Evolutionary conservation across 2,888 invertebrate species (phyloP).

Genomic region (Ptychoptera albimana): DNA sequence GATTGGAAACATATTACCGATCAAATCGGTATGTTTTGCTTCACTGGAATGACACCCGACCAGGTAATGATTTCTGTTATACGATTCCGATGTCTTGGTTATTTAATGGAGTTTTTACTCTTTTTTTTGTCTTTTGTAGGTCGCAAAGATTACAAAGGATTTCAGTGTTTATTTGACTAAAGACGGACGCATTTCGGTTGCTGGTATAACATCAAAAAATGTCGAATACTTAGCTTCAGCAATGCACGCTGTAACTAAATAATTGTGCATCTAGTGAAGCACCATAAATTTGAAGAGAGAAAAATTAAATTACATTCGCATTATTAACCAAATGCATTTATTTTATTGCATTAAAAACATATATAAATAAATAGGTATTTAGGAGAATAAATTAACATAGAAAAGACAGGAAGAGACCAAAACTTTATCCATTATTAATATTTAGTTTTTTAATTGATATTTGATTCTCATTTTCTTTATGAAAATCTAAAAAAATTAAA

Average conservation of each 20-base stretch:
- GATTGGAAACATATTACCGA: constrained; percentile 93
- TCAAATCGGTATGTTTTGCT: constrained; percentile 99
- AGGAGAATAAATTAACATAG: too few relatives aligned
- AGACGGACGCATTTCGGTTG: constrained; percentile 96
- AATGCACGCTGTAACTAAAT: constrained; percentile 73
- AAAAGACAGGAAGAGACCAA: too few relatives aligned
- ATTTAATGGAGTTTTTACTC: not conserved
- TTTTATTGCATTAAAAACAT: too few relatives aligned
- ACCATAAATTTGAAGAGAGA: too few relatives aligned
- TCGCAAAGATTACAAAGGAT: constrained; percentile 72
- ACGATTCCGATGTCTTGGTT: too few relatives aligned
- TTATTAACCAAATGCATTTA: too few relatives aligned
- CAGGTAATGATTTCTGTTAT: constrained; percentile 41
- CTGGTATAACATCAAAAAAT: constrained; percentile 89
- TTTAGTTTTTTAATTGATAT: too few relatives aligned
- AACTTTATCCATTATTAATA: too few relatives aligned
- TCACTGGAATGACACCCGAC: constrained; percentile 76
- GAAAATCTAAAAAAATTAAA: too few relatives aligned
- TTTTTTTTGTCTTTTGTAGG: constrained; percentile 37
- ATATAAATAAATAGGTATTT: too few relatives aligned
- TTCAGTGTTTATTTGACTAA: constrained; percentile 89
- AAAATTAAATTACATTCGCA: too few relatives aligned
- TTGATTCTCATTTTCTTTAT: too few relatives aligned
- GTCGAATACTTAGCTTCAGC: constrained; percentile 87
- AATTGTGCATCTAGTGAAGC: constrained; percentile 2